phyloP scores from a whole-genome alignment of 2,113 vertebrate genomes.

The Lutjanus erythropterus region DNA sequence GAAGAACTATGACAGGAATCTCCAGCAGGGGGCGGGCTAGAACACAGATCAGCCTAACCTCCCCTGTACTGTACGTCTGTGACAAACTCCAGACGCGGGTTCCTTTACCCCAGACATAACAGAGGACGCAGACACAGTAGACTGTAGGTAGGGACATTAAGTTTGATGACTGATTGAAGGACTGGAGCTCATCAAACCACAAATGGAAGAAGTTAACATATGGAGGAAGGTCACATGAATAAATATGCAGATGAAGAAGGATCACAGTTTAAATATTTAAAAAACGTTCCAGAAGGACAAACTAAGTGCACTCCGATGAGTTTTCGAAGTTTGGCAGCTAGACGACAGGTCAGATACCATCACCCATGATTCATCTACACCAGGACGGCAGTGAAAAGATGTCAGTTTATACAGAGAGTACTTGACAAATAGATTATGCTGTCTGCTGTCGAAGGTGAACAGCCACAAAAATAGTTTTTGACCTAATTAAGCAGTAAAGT shows the following conservation, averaged over 20 bases:
- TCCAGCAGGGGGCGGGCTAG: constrained; percentile 77
- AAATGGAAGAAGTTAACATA: constrained; percentile 11
- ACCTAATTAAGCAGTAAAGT: constrained; percentile 23
- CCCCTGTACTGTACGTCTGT: neutral
- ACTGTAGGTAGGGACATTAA: neutral
- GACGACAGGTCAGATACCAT: neutral
- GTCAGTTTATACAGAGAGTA: neutral
- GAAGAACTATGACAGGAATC: constrained; percentile 88
- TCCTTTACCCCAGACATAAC: neutral
- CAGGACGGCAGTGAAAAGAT: neutral
- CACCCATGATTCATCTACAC: neutral
- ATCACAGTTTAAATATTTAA: neutral
- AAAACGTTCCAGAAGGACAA: neutral
- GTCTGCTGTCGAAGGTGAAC: neutral
- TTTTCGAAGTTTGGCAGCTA: neutral
- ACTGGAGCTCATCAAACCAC: neutral
- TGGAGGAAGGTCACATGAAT: constrained; percentile 5
- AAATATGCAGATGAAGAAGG: neutral
- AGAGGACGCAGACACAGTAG: neutral
- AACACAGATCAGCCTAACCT: neutral
- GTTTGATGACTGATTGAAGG: neutral
- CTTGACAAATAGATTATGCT: neutral
- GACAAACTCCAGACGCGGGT: neutral
- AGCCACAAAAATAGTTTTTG: neutral
- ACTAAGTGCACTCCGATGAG: too few species aligned